Base-by-base conservation (phyloP, 2,888 invertebrate genomes). In the Macaria notata region DNA sequence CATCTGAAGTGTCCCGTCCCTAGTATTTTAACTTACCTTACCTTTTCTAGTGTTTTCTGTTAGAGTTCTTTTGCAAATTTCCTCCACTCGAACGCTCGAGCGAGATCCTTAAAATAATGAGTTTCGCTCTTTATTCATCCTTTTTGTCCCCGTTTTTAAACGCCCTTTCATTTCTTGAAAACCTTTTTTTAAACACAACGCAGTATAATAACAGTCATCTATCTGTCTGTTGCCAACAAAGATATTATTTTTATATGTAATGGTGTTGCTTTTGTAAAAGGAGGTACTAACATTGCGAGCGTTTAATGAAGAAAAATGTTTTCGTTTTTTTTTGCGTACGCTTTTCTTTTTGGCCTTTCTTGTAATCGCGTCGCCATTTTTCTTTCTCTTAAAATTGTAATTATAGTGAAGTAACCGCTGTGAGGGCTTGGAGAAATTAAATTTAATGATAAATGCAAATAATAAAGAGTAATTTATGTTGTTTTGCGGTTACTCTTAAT, bases 121-220 rank as follows among this genome's bases (percentile, higher is more conserved):
- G 53, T 54, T 59, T 56, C 49, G 46, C 43, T 39, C 49, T 47
- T 59, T 31, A 41, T 53, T 54, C 30, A 41, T 59, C 19, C 19
- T 49, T 52, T 57, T 58, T 46, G 46, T 58, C 39, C 19, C 30
- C 51, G 44, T 49, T 59, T 54, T 61, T 45, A 59, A 62, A 61
- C 49, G 55, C 54, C 48, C 47, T 59, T 59, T 57, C 55, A 57
- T 59, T 59, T 49, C 42, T 56, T 49, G 45, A 54, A 59, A 56
- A 61, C 52, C 47, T 62, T 61, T 60, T 49, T 60, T 60, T 61
- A 55, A 48, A 51, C 43, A 54, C 56, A 59, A 42, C 46, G 46
- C 29, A 42, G 55, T 52, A 52, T 54, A 62, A 59, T 51, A 57
- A 65, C 44, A 44, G 51, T 54, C 54, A 59, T 59, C 59, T 59